These are phyloP conservation scores for Melanotus villosus DNA, from an alignment of 2,888 invertebrate species.

Conservation along the genomic window DNA sequence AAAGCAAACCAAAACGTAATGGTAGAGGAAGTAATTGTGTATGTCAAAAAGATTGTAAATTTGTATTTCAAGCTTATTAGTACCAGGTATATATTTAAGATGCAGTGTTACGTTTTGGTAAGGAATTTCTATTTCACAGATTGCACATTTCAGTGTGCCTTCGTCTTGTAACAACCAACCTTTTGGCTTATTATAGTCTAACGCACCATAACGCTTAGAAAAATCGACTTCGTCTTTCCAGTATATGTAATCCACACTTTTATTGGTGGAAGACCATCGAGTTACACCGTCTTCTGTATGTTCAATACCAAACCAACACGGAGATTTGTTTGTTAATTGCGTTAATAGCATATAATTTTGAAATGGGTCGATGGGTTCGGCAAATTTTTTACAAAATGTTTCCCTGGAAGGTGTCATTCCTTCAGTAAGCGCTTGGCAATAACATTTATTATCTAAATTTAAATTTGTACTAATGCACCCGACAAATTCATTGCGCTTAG, in stretches of 20 bases:
- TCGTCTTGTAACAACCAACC: constrained; percentile 41
- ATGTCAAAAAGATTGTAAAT: constrained; percentile 38
- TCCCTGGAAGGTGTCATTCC: constrained; percentile 1
- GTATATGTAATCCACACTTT: neutral
- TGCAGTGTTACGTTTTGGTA: constrained; percentile 21
- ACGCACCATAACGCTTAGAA: constrained; percentile 26
- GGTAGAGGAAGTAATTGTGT: constrained; percentile 24
- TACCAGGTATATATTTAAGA: constrained; percentile 3
- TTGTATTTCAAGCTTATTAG: constrained; percentile 16
- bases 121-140: constrained; percentile 34
- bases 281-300: neutral
- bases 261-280: constrained; percentile 23
- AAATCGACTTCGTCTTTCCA: constrained; percentile 31
- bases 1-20: constrained; percentile 36
- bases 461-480: constrained; percentile 37
- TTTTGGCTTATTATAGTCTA: constrained; percentile 26
- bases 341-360: constrained; percentile 34
- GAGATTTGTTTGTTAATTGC: constrained; percentile 11
- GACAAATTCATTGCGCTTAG: constrained; percentile 13
- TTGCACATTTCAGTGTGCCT: constrained; percentile 26
- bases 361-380: constrained; percentile 33
- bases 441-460: constrained; percentile 36
- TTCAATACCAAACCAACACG: constrained; percentile 43
- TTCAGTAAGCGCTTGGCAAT: constrained; percentile 16
- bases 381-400: constrained; percentile 35